Evolutionary conservation across 1,140 invertebrate species (phyloP).

Genomic region (Microplitis mediator): DNA sequence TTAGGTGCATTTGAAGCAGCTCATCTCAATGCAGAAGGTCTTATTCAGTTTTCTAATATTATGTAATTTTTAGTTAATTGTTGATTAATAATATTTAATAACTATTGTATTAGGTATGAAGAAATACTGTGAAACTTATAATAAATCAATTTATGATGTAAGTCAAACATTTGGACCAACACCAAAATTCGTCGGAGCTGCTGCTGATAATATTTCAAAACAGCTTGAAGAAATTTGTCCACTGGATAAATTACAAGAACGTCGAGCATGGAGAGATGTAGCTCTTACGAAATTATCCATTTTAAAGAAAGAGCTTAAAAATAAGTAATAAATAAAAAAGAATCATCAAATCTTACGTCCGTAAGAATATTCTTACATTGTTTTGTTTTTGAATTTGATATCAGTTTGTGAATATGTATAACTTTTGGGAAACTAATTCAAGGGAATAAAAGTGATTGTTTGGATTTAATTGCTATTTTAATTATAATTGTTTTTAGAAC

Average conservation of each 20-base stretch:
- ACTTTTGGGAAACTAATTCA: too few relatives aligned
- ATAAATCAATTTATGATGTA: constrained; percentile 78
- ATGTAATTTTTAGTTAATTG: not conserved
- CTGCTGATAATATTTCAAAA: constrained; percentile 67
- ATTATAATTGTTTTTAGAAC: not conserved
- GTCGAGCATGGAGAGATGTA: constrained; percentile 83
- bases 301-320: constrained; percentile 74
- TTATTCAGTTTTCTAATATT: constrained; percentile 36
- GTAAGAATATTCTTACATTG: too few relatives aligned
- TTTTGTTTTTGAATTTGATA: too few relatives aligned
- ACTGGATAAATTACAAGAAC: constrained; percentile 73
- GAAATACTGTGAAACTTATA: constrained; percentile 78
- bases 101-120: constrained; percentile 65
- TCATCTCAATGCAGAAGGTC: constrained; percentile 93
- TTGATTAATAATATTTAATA: not conserved
- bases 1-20: constrained; percentile 92
- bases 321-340: constrained; percentile 26
- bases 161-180: constrained; percentile 77
- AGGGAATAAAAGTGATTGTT: too few relatives aligned
- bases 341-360: not conserved
- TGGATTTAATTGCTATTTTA: not conserved
- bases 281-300: constrained; percentile 81
- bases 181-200: constrained; percentile 74
- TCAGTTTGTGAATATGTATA: too few relatives aligned
- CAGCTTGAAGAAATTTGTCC: constrained; percentile 78